Conservation (phyloP, 2,888 invertebrate genomes). For the Pseudococcus longispinus region DNA sequence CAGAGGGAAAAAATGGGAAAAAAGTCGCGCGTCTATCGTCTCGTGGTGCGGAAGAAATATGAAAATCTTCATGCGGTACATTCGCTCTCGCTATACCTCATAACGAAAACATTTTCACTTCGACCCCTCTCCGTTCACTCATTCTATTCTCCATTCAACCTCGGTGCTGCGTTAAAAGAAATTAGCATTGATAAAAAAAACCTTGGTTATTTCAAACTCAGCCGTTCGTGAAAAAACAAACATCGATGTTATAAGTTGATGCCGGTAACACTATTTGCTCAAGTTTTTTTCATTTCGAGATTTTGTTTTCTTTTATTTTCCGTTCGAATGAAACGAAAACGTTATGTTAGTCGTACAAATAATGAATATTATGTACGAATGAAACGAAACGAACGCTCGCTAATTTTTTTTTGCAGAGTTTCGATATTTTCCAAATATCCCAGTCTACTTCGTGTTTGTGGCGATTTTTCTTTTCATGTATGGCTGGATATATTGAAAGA, state of each 20-base stretch:
- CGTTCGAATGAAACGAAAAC: constrained; percentile 20
- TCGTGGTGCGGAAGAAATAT: constrained; percentile 24
- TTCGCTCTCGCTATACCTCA: constrained; percentile 2
- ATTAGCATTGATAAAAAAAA: constrained; percentile 33
- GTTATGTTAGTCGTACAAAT: not conserved
- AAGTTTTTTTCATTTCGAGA: not conserved
- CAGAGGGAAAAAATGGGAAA: constrained; percentile 6
- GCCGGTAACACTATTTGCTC: constrained; percentile 1
- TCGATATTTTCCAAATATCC: too few species aligned
- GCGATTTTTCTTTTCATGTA: too few species aligned
- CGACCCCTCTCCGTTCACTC: not conserved
- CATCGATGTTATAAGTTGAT: constrained; percentile 15
- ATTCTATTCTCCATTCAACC: not conserved
- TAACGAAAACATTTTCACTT: constrained; percentile 27
- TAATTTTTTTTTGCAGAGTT: not conserved
- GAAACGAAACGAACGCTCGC: not conserved
- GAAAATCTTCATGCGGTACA: constrained; percentile 11
- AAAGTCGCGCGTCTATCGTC: constrained; percentile 12
- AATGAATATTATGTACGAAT: not conserved
- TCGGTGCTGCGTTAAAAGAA: not conserved
- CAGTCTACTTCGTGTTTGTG: too few species aligned
- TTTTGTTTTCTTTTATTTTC: constrained; percentile 34
- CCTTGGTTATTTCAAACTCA: constrained; percentile 14
- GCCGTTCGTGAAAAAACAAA: constrained; percentile 17
- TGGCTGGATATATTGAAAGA: too few species aligned